Evolutionary conservation across 2,888 invertebrate species (phyloP).

Genomic region (Pomacea canaliculata): DNA sequence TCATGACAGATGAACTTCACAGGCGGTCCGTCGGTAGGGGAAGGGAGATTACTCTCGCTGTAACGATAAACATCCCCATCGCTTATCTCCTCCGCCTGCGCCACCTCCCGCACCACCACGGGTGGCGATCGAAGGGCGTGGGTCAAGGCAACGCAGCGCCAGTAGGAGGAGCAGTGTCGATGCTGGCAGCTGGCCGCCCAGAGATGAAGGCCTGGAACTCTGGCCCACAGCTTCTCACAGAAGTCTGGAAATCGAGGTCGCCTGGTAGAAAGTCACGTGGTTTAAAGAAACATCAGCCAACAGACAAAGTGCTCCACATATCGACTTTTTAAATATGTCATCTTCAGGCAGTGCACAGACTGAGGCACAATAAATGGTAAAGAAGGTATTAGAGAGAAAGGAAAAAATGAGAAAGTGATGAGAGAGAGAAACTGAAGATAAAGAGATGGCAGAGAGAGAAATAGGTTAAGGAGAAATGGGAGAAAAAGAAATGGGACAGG

Average conservation of each 20-base stretch:
- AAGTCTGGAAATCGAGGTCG: too few species aligned
- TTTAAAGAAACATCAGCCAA: too few species aligned
- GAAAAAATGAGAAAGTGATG: not conserved
- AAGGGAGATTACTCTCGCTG: not conserved
- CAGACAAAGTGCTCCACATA: too few species aligned
- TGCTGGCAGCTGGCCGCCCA: not conserved
- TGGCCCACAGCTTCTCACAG: too few species aligned
- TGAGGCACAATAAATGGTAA: too few species aligned
- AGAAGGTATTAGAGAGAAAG: not conserved
- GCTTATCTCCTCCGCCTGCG: not conserved
- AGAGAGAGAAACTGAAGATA: not conserved
- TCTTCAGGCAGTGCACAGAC: too few species aligned
- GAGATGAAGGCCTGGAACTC: not conserved
- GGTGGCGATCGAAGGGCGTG: not conserved
- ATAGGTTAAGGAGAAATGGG: not conserved
- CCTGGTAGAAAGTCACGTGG: too few species aligned
- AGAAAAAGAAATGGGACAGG: not conserved
- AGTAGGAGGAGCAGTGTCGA: not conserved
- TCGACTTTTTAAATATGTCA: too few species aligned
- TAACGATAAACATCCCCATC: not conserved
- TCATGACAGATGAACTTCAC: not conserved
- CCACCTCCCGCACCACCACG: not conserved
- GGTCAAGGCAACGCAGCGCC: not conserved
- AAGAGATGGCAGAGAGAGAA: not conserved
- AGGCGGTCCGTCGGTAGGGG: not conserved